These are phyloP conservation scores for Leucophora obtusa DNA, from an alignment of 2,888 invertebrate genomes.

Conservation along the genomic window DNA sequence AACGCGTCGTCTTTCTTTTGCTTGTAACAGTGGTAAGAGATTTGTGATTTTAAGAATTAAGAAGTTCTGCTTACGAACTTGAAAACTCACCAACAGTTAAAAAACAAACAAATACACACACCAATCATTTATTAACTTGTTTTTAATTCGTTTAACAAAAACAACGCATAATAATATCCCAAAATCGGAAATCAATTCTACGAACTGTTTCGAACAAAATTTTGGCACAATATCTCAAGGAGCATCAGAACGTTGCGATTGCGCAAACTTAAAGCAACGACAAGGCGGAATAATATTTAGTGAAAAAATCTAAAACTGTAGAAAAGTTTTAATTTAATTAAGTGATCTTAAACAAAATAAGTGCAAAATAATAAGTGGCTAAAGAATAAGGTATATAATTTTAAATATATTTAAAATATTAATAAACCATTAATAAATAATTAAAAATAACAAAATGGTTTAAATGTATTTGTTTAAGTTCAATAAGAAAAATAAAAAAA, in stretches of 20 bases:
- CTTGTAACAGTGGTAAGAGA: conserved; percentile 31
- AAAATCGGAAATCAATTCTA: conserved; percentile 66
- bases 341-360: background rate
- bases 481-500: background rate
- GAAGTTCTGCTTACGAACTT: too few species aligned
- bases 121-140: conserved; percentile 34
- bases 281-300: conserved; percentile 56
- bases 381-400: background rate
- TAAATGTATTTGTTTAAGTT: background rate
- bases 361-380: background rate
- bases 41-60: conserved; percentile 25
- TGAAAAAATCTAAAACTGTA: conserved; percentile 29
- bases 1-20: conserved; percentile 14
- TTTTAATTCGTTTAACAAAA: conserved; percentile 29
- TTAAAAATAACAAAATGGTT: background rate
- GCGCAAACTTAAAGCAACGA: conserved; percentile 75
- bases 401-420: background rate
- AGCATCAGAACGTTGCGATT: conserved; percentile 73
- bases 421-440: background rate
- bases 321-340: conserved; percentile 9
- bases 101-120: conserved; percentile 30
- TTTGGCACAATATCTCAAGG: conserved; percentile 54
- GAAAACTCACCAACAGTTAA: background rate
- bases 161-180: conserved; percentile 52
- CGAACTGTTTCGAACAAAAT: conserved; percentile 61